Conservation (phyloP, 2,888 invertebrate species). For the Drosophila mimica region DNA sequence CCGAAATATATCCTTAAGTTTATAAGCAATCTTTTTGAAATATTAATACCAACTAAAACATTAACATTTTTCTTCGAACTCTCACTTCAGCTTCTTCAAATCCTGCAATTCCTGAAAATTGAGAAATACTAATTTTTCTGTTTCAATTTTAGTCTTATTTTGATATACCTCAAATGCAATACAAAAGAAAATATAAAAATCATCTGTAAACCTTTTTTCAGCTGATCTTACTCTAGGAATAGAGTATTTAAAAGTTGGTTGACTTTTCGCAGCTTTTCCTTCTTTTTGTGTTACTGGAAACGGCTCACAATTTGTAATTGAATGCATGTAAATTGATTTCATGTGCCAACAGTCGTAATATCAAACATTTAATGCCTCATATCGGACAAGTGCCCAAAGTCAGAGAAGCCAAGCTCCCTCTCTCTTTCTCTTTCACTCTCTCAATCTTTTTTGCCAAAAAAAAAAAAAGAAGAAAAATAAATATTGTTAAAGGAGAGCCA, state of each 20-base stretch:
- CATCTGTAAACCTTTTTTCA: not conserved
- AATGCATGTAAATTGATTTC: conserved; percentile 82
- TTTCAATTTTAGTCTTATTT: too few species aligned
- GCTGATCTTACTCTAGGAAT: not conserved
- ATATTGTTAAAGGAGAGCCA: not conserved
- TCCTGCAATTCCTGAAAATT: too few species aligned
- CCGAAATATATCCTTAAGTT: not conserved
- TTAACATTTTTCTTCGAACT: not conserved
- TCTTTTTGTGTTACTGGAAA: conserved; percentile 37
- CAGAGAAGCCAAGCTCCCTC: not conserved
- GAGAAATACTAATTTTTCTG: too few species aligned
- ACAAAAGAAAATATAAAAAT: not conserved
- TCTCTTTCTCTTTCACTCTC: not conserved
- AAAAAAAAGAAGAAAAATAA: not conserved
- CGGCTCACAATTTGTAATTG: conserved; percentile 78
- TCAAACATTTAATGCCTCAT: conserved; percentile 53
- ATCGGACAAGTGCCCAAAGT: conserved; percentile 8
- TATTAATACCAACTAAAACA: not conserved
- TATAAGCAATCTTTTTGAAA: not conserved
- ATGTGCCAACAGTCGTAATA: conserved; percentile 61
- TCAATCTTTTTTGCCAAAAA: too few species aligned
- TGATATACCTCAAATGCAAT: too few species aligned
- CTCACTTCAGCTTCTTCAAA: not conserved
- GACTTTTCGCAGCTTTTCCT: not conserved
- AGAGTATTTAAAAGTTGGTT: not conserved